A percentile compares a stretch with the other conserved stretches of the same genome.
phyloP scores from a whole-genome alignment of 2,888 invertebrate genomes.

The Cotesia congregata region DNA sequence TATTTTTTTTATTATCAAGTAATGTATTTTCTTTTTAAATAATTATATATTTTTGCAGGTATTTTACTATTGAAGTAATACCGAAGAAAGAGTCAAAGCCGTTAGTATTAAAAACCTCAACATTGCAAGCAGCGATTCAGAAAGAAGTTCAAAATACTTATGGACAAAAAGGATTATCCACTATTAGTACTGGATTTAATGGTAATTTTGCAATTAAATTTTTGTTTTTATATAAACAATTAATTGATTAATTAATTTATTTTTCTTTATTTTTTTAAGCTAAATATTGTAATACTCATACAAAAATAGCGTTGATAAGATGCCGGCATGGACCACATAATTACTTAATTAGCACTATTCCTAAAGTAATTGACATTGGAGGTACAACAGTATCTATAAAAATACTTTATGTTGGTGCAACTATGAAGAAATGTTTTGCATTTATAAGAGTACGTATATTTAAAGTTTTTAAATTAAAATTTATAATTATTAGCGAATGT shows the following conservation, averaged over 20 bases:
- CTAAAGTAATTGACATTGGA: slow-evolving; percentile 79
- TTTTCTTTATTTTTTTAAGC: slow-evolving; percentile 66
- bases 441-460: slow-evolving; percentile 72
- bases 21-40: slow-evolving; percentile 17
- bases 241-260: slow-evolving; percentile 5
- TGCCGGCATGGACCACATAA: slow-evolving; percentile 83
- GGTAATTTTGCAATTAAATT: slow-evolving; percentile 52
- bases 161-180: slow-evolving; percentile 83
- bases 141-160: slow-evolving; percentile 78
- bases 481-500: no score
- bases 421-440: slow-evolving; percentile 83
- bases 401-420: slow-evolving; percentile 83
- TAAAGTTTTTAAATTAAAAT: slow-evolving; percentile 54
- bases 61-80: slow-evolving; percentile 78
- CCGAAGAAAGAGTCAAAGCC: slow-evolving; percentile 71
- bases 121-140: slow-evolving; percentile 74
- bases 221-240: slow-evolving; percentile 14
- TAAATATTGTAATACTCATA: slow-evolving; percentile 85
- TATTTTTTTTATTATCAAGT: slow-evolving; percentile 24
- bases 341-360: slow-evolving; percentile 79
- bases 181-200: slow-evolving; percentile 78
- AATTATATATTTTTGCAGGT: slow-evolving; percentile 71
- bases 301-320: slow-evolving; percentile 81
- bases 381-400: slow-evolving; percentile 75
- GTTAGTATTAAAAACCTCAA: slow-evolving; percentile 72